Evolutionary conservation across 2,113 vertebrate species (phyloP).

Genomic region (Leptocoma aspasia): DNA sequence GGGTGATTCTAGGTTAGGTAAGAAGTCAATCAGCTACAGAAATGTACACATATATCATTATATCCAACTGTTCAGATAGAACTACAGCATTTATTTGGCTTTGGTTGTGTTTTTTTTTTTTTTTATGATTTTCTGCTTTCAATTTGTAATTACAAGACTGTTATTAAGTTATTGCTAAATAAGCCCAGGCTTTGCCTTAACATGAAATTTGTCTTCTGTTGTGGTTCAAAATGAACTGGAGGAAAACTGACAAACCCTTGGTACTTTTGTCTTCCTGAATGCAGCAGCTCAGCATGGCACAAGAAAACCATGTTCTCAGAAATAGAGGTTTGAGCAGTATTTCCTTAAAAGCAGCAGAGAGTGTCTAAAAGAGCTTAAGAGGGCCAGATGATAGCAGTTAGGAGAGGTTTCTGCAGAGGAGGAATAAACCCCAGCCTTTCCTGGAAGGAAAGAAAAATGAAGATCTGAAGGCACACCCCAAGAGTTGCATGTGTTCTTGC

Average conservation of each 20-base stretch:
- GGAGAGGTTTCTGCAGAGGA: background rate
- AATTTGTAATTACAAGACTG: background rate
- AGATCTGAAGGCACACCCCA: background rate
- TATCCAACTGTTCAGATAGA: background rate
- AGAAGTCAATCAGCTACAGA: background rate
- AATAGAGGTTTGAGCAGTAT: background rate
- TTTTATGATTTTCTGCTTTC: background rate
- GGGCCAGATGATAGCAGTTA: background rate
- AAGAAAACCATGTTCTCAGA: background rate
- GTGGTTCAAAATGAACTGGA: background rate
- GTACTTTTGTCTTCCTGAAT: background rate
- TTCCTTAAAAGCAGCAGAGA: background rate
- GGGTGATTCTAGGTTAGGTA: background rate
- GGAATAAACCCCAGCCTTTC: background rate
- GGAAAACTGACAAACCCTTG: background rate
- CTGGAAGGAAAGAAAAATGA: background rate
- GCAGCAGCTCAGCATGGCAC: rapidly evolving
- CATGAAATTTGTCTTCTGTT: background rate
- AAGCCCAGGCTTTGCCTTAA: background rate
- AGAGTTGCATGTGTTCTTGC: background rate
- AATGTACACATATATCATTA: background rate
- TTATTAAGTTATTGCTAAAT: background rate
- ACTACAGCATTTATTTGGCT: background rate
- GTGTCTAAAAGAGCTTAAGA: background rate
- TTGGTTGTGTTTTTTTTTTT: background rate